These are phyloP conservation scores for Drosophila nasuta DNA, from an alignment of 1,140 invertebrate species.

Conservation along the genomic window DNA sequence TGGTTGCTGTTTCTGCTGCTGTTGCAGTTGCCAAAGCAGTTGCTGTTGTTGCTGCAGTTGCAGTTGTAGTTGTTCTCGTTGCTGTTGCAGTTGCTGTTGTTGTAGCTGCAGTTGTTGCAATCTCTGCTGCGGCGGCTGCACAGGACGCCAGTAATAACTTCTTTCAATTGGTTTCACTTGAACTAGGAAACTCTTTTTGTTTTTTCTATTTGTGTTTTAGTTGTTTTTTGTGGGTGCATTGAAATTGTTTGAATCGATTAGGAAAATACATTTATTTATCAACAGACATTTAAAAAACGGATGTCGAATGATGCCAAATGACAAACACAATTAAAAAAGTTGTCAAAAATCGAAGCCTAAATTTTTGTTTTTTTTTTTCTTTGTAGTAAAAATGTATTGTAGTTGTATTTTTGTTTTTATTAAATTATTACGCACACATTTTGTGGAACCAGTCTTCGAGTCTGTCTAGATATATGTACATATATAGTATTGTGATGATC, in stretches of 20 bases:
- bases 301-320: slow-evolving; percentile 11
- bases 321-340: slow-evolving; percentile 35
- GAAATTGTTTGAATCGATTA: slow-evolving; percentile 42
- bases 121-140: slow-evolving; percentile 35
- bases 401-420: slow-evolving; percentile 5
- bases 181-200: slow-evolving; percentile 52
- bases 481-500: slow-evolving; percentile 22
- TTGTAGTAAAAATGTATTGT: slow-evolving; percentile 43
- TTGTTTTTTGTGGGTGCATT: slow-evolving; percentile 25
- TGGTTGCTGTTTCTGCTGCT: slow-evolving; percentile 5
- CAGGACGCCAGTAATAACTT: slow-evolving; percentile 63
- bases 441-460: slow-evolving; percentile 22
- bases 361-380: slow-evolving; percentile 13
- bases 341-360: slow-evolving; percentile 47
- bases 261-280: slow-evolving; percentile 14
- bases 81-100: slow-evolving; percentile 26
- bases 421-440: slow-evolving; percentile 20
- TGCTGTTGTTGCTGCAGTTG: slow-evolving; percentile 17
- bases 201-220: slow-evolving; percentile 8
- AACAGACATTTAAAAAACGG: slow-evolving; percentile 33
- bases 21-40: slow-evolving; percentile 3
- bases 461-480: slow-evolving; percentile 24
- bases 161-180: slow-evolving; percentile 57
- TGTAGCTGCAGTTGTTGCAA: slow-evolving; percentile 35
- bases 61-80: slow-evolving; percentile 34